A percentile compares a stretch with the other conserved stretches of the same genome.
Evolutionary conservation across 1,140 invertebrate species (phyloP).

Genomic region (Drosophila gunungcola): DNA sequence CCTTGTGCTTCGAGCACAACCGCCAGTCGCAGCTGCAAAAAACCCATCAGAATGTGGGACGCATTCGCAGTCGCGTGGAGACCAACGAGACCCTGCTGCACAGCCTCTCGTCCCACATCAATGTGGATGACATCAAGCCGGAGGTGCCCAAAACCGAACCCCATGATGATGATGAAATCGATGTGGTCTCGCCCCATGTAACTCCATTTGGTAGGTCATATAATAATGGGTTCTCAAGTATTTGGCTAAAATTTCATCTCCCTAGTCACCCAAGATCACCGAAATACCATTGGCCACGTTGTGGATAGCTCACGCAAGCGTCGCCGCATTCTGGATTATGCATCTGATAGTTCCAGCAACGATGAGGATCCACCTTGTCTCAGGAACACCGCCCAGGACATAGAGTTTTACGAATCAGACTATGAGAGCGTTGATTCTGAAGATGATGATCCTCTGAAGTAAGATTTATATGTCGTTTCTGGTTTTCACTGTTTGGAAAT

Average conservation of each 20-base stretch:
- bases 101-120: constrained; percentile 72
- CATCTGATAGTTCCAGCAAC: constrained; percentile 89
- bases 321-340: constrained; percentile 88
- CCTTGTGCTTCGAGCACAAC: constrained; percentile 82
- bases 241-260: neutral
- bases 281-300: constrained; percentile 87
- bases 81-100: constrained; percentile 77
- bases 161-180: constrained; percentile 77
- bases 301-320: constrained; percentile 86
- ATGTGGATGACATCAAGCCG: constrained; percentile 62
- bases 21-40: constrained; percentile 78
- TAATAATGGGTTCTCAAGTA: neutral
- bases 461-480: constrained; percentile 55
- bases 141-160: constrained; percentile 44
- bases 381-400: constrained; percentile 88
- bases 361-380: constrained; percentile 89
- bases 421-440: constrained; percentile 92
- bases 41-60: constrained; percentile 68
- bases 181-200: constrained; percentile 81
- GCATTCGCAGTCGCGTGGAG: constrained; percentile 67
- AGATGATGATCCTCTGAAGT: constrained; percentile 92
- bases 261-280: constrained; percentile 72
- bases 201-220: constrained; percentile 87
- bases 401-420: constrained; percentile 89
- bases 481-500: too few relatives aligned